Base-by-base conservation (phyloP, 2,113 vertebrate species). In the Sus scrofa region DNA sequence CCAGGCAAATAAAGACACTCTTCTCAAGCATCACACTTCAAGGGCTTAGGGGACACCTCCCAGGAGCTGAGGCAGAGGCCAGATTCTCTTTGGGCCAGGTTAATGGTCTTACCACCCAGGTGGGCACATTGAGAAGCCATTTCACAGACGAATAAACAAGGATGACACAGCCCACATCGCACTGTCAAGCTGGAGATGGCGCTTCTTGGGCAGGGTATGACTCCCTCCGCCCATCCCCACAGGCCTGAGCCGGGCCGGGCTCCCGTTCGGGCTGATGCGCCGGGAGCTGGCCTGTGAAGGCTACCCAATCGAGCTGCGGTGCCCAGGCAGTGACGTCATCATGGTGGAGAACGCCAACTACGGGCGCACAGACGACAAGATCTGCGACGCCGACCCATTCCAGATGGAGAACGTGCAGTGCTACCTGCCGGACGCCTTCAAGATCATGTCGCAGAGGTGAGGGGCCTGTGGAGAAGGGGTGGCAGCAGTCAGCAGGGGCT, bases 351-450 rank as follows among this genome's bases (percentile, higher is more conserved):
- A 99, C 0, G 99, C 99, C 96, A 99, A 99, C 98, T 99, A 99
- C 3, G 99, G 99, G 27, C 99, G 99, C 96, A 99, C 99, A 0
- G 99, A 99, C 1, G 99, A 99, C 98, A 99, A 99, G 98, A 99
- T 99, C 98, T 99, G 99, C 63, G 99, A 99, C 0, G 99, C 99
- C 0, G 99, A 99, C 98, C 99, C 99, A 37, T 99, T 99, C 98
- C 99, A 99, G 98, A 99, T 99, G 99, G 99, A 99, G 98, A 99
- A 99, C 1, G 99, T 99, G 96, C 99, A 99, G 98, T 99, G 99
- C 98, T 99, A 99, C 99, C 98, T 99, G 94, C 99, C 99, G 0
- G 99, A 99, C 0, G 99, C 99, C 97, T 99, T 99, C 98, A 99
- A 99, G 98, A 99, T 99, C 98, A 99, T 99, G 99, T 99, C 99